phyloP scores from a whole-genome alignment of 2,888 invertebrate species.

The Seira sanloemensis region DNA sequence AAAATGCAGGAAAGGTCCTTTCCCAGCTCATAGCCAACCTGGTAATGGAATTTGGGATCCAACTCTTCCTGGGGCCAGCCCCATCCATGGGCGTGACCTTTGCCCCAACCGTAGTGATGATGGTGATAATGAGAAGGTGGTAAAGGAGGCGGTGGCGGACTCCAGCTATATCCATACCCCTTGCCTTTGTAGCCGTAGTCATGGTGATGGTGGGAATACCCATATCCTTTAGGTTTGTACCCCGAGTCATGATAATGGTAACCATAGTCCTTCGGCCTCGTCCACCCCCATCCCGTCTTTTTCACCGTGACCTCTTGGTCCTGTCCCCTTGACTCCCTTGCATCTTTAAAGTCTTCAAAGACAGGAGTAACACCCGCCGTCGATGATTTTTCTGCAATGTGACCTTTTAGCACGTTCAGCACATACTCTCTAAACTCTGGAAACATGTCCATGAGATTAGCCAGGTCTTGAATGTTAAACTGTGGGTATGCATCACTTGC shows the following conservation, averaged over 20 bases:
- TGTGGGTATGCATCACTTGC: constrained; percentile 20
- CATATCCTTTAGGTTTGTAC: neutral
- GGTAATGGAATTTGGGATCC: constrained; percentile 43
- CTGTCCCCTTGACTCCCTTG: neutral
- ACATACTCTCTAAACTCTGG: constrained; percentile 57
- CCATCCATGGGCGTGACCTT: neutral
- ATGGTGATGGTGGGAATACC: neutral
- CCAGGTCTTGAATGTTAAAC: constrained; percentile 42
- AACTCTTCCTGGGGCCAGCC: constrained; percentile 14
- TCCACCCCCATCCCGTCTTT: neutral
- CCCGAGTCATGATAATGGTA: neutral
- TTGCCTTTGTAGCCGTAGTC: constrained; percentile 12
- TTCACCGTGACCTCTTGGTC: neutral
- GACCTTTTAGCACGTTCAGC: constrained; percentile 20
- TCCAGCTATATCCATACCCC: neutral
- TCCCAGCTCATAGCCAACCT: constrained; percentile 51
- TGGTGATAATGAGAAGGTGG: neutral
- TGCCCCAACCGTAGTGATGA: neutral
- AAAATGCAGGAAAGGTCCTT: constrained; percentile 57
- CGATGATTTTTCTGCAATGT: constrained; percentile 10
- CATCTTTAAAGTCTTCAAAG: neutral
- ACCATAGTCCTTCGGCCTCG: neutral
- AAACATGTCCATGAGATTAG: constrained; percentile 53
- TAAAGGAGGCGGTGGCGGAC: neutral
- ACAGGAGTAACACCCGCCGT: neutral